Evolutionary conservation across 2,888 invertebrate species (phyloP).

Genomic region (Epistrophe grossulariae): DNA sequence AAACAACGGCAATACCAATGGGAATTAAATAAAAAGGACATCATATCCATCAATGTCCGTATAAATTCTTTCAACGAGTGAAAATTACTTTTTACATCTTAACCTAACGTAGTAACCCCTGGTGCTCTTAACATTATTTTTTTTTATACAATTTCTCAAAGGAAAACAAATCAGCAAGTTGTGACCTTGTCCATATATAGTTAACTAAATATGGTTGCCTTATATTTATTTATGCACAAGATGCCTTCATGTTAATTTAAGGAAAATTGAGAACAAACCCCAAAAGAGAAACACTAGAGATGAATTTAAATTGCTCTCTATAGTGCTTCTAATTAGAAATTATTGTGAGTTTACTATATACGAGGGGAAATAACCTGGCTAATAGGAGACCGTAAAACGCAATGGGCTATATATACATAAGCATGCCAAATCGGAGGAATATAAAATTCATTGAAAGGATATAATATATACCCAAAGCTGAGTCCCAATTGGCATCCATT

Average conservation of each 20-base stretch:
- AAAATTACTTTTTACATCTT: neutral
- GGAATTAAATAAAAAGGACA: neutral
- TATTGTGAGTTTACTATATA: conserved; percentile 28
- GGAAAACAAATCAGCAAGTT: neutral
- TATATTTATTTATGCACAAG: conserved; percentile 62
- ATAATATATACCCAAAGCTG: neutral
- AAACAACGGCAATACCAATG: too few species aligned
- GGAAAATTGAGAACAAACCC: neutral
- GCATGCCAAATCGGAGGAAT: conserved; percentile 39
- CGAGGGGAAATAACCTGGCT: conserved; percentile 30
- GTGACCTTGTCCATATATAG: conserved; percentile 24
- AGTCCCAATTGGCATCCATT: conserved; percentile 72
- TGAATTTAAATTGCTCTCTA: conserved; percentile 73
- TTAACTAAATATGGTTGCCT: neutral
- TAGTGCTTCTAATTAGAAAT: conserved; percentile 72
- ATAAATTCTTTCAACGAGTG: neutral
- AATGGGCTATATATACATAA: conserved; percentile 42
- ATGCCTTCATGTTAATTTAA: conserved; percentile 21
- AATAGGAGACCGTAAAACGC: conserved; percentile 48
- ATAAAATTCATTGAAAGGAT: conserved; percentile 70
- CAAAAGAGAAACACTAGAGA: conserved; percentile 45
- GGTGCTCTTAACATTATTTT: neutral
- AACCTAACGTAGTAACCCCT: neutral
- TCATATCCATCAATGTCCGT: neutral
- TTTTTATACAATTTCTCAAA: neutral